Evolutionary conservation across 2,888 invertebrate genomes (phyloP).

Genomic region (Hydriomena furcata): DNA sequence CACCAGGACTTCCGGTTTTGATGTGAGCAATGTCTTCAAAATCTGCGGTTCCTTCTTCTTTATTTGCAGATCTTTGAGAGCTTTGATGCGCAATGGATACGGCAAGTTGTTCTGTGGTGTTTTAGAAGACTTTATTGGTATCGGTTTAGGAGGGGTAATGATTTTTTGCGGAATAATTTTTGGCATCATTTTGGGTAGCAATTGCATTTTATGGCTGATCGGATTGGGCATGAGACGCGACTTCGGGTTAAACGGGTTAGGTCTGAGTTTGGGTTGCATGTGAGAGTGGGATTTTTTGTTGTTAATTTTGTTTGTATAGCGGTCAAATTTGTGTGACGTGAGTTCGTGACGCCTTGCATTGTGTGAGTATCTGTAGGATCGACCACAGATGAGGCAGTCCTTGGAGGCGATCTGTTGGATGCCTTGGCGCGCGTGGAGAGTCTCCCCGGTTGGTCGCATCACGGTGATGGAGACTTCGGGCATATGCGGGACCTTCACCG

Average conservation of each 20-base stretch:
- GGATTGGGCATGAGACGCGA: constrained; percentile 78
- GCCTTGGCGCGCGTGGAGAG: constrained; percentile 71
- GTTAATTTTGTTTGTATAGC: constrained; percentile 76
- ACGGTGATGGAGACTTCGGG: constrained; percentile 79
- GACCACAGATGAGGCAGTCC: constrained; percentile 76
- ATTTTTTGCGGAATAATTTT: constrained; percentile 63
- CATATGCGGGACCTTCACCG: constrained; percentile 61
- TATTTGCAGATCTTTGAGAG: constrained; percentile 78
- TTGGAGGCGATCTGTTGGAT: constrained; percentile 79
- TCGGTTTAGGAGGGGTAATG: constrained; percentile 64
- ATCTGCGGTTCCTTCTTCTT: constrained; percentile 80
- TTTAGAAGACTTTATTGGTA: constrained; percentile 66
- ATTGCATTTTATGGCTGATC: constrained; percentile 74
- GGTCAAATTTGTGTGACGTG: constrained; percentile 74
- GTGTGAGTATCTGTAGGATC: constrained; percentile 78
- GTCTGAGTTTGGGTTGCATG: constrained; percentile 72
- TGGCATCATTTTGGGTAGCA: constrained; percentile 59
- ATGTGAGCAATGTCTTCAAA: constrained; percentile 74
- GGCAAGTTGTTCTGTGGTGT: constrained; percentile 66
- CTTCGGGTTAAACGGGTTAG: constrained; percentile 79
- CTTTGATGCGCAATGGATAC: constrained; percentile 77
- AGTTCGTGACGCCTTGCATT: constrained; percentile 79
- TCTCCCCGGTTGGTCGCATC: constrained; percentile 75
- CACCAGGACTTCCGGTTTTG: constrained; percentile 74
- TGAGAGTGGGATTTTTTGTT: constrained; percentile 52